These are phyloP conservation scores for Synergus gifuensis DNA, from an alignment of 2,888 invertebrate species.

Conservation along the genomic window DNA sequence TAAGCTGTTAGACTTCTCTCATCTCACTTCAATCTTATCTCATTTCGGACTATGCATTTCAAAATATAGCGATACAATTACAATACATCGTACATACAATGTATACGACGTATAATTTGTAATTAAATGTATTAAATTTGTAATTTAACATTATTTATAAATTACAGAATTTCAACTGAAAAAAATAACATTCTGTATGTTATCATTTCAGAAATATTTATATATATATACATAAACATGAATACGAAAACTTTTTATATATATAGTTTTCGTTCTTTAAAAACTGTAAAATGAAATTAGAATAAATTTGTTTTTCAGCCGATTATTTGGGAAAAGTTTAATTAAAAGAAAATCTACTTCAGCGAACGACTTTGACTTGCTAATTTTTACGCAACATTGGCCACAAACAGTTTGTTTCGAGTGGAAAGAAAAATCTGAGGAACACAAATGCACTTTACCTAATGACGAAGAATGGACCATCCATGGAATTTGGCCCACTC, in stretches of 20 bases:
- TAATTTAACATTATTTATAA: too few species aligned
- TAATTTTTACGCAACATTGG: constrained; percentile 91
- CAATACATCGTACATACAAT: too few species aligned
- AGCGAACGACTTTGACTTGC: constrained; percentile 82
- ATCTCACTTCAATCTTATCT: too few species aligned
- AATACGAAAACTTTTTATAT: too few species aligned
- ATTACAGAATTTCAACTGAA: too few species aligned
- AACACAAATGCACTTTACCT: constrained; percentile 84
- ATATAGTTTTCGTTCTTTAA: too few species aligned
- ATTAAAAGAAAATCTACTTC: background rate
- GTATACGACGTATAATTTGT: too few species aligned
- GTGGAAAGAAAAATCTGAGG: constrained; percentile 83
- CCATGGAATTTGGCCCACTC: constrained; percentile 92
- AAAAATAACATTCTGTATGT: too few species aligned
- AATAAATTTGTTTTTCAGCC: background rate
- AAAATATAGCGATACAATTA: background rate
- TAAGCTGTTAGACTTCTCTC: background rate
- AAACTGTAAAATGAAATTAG: too few species aligned
- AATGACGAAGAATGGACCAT: constrained; percentile 85
- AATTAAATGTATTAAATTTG: too few species aligned
- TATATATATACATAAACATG: too few species aligned
- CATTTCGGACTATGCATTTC: background rate
- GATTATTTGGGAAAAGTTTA: background rate
- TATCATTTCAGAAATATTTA: too few species aligned
- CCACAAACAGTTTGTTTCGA: constrained; percentile 85